Conservation (phyloP, 2,888 invertebrate species). For the Drosophila subquinaria region DNA sequence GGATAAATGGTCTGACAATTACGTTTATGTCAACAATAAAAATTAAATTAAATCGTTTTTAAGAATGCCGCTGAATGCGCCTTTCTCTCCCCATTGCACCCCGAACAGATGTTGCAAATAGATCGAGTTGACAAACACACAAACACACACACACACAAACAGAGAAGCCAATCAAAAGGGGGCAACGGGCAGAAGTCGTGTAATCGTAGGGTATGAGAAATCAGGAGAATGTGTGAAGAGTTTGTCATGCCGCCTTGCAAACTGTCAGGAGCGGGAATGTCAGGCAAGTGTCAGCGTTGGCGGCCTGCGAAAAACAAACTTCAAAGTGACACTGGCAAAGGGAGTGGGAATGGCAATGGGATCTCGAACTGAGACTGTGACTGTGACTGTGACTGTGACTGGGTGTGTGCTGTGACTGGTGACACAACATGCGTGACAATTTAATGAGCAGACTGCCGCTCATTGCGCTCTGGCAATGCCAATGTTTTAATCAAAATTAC, state of each 20-base stretch:
- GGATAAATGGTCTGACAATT: conserved; percentile 85
- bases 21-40: conserved; percentile 81
- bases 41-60: conserved; percentile 81
- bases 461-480: conserved; percentile 38
- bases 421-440: conserved; percentile 84
- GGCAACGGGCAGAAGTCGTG: background rate
- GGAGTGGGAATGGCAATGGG: conserved; percentile 1
- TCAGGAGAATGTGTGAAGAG: conserved; percentile 56
- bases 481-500: conserved; percentile 81
- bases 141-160: conserved; percentile 20
- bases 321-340: conserved; percentile 61
- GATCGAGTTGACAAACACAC: conserved; percentile 44
- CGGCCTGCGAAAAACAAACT: conserved; percentile 57
- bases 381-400: background rate
- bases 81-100: conserved; percentile 7
- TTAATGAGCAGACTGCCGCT: conserved; percentile 80
- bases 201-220: conserved; percentile 27
- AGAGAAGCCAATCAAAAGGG: conserved; percentile 62
- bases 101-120: conserved; percentile 71
- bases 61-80: conserved; percentile 53
- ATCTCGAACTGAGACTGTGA: conserved; percentile 14
- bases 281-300: conserved; percentile 76
- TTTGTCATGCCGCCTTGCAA: conserved; percentile 71
- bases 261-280: conserved; percentile 72
- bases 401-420: conserved; percentile 23